Evolutionary conservation across 2,888 invertebrate genomes (phyloP).

Genomic region (Isotomurus palustris): DNA sequence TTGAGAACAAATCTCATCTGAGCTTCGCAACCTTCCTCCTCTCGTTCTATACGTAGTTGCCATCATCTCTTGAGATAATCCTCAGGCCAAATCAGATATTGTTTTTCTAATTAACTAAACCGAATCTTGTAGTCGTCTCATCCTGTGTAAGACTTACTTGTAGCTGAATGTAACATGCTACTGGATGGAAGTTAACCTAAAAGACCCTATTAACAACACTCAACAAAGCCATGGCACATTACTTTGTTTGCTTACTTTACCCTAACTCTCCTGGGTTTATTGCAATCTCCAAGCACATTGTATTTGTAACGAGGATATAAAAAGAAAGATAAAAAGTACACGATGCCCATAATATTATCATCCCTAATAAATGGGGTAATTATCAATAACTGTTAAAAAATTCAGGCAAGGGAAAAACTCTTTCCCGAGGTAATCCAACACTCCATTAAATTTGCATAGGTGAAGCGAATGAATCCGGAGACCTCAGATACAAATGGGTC

Average conservation of each 20-base stretch:
- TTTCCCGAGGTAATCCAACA: background rate
- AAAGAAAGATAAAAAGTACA: conserved; percentile 4
- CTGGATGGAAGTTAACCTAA: too few species aligned
- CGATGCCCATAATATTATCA: background rate
- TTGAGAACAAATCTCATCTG: too few species aligned
- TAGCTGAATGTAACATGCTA: too few species aligned
- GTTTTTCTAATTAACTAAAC: background rate
- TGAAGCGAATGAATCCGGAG: too few species aligned
- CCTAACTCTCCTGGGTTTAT: background rate
- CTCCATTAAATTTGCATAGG: too few species aligned
- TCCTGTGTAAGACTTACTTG: too few species aligned
- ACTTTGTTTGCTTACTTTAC: background rate
- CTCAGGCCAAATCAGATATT: conserved; percentile 2
- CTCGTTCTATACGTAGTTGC: too few species aligned
- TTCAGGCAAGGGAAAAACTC: conserved; percentile 3
- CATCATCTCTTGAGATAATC: too few species aligned
- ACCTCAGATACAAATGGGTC: too few species aligned
- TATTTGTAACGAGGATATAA: conserved; percentile 1
- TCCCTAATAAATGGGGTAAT: conserved; percentile 4
- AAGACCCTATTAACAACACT: conserved; percentile 2
- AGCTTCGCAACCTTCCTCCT: too few species aligned
- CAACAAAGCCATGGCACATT: background rate
- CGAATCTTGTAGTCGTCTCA: too few species aligned
- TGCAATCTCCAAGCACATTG: background rate
- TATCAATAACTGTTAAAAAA: conserved; percentile 8